phyloP scores from a whole-genome alignment of 2,888 invertebrate genomes.

The Conops quadrifasciatus region DNA sequence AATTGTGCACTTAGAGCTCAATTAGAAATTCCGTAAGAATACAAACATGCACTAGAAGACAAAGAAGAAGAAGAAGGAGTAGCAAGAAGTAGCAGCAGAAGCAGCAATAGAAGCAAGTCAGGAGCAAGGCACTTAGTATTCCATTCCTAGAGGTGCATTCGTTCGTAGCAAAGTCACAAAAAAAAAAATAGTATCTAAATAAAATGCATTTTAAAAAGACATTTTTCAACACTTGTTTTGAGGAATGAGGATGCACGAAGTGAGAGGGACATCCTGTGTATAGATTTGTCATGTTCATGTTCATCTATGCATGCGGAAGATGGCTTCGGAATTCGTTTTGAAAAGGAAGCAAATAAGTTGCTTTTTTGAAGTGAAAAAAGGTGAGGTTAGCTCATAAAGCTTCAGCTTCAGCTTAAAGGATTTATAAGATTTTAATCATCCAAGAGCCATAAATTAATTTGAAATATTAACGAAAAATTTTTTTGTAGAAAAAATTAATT shows the following conservation, averaged over 20 bases:
- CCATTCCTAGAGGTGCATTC: not conserved
- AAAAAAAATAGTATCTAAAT: too few species aligned
- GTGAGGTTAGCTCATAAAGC: too few species aligned
- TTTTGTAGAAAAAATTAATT: not conserved
- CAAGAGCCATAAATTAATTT: too few species aligned
- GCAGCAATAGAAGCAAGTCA: not conserved
- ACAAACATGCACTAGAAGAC: not conserved
- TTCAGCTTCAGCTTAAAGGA: too few species aligned
- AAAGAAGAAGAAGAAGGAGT: not conserved
- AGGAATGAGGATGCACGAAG: not conserved
- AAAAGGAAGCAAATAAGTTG: too few species aligned
- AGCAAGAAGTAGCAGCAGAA: not conserved
- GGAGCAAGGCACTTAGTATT: constrained; percentile 18
- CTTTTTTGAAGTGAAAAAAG: too few species aligned
- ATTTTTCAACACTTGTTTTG: too few species aligned
- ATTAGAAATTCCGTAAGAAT: constrained; percentile 30
- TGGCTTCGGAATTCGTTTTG: too few species aligned
- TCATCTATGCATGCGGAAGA: not conserved
- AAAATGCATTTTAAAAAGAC: too few species aligned
- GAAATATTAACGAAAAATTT: not conserved
- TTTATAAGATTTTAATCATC: too few species aligned
- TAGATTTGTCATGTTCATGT: not conserved
- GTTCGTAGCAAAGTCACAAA: not conserved
- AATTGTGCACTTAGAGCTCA: constrained; percentile 27
- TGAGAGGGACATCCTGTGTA: not conserved